phyloP scores from a whole-genome alignment of 2,113 vertebrate species.

The Hippocampus abdominalis region DNA sequence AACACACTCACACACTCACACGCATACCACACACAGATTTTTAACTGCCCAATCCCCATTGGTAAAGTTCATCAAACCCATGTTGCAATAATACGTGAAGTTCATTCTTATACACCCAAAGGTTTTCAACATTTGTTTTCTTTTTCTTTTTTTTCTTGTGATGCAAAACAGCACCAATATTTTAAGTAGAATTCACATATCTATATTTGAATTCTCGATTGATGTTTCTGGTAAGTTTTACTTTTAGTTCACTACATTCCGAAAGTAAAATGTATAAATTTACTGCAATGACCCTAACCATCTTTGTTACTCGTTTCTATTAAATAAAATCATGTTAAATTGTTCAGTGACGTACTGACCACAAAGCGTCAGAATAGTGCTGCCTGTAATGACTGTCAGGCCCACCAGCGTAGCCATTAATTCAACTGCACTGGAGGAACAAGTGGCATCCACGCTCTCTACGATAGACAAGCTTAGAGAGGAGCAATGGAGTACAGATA shows the following conservation, averaged over 20 bases:
- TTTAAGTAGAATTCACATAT: not conserved
- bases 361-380: no score
- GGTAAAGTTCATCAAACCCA: conserved; percentile 24
- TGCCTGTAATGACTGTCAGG: no score
- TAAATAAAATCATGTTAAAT: not conserved
- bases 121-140: conserved; percentile 1
- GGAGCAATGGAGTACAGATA: not conserved
- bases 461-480: not conserved
- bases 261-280: not conserved
- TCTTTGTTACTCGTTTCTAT: not conserved
- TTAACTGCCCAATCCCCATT: conserved; percentile 28
- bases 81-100: conserved; percentile 8
- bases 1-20: conserved; percentile 14
- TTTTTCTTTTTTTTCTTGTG: not conserved
- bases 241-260: not conserved
- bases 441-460: not conserved
- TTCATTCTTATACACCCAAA: conserved; percentile 19
- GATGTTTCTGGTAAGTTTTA: not conserved
- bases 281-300: not conserved
- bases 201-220: no score
- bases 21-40: conserved; percentile 26
- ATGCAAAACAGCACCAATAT: not conserved
- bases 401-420: not conserved
- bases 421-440: not conserved
- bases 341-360: not conserved